Conservation (phyloP, 2,113 vertebrate species). For the Parus major region DNA sequence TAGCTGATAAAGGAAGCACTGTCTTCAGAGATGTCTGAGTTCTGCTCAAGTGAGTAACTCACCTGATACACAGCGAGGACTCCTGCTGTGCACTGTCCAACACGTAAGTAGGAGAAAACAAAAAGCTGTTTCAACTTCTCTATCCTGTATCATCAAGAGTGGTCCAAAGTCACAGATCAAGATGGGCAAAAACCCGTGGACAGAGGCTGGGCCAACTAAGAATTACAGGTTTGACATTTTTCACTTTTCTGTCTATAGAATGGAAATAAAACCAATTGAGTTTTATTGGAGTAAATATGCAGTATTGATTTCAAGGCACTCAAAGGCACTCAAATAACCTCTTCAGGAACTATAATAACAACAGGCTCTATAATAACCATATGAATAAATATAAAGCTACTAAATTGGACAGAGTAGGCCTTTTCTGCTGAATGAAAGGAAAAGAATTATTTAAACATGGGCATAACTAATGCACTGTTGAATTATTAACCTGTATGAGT, state of each 20-base stretch:
- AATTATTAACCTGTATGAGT: neutral
- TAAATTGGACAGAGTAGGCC: neutral
- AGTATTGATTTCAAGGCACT: neutral
- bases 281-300: neutral
- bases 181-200: accelerated
- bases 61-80: neutral
- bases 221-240: neutral
- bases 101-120: accelerated
- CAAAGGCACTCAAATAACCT: neutral
- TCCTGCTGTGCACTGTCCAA: too few relatives aligned
- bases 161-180: neutral
- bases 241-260: neutral
- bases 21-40: neutral
- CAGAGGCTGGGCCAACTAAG: neutral
- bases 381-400: neutral
- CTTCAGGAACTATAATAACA: neutral
- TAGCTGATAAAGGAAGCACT: neutral
- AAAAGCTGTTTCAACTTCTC: neutral
- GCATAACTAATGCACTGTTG: neutral
- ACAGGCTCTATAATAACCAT: neutral
- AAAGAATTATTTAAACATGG: neutral
- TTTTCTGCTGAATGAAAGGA: neutral
- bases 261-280: neutral
- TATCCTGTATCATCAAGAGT: neutral
- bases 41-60: neutral